These are phyloP conservation scores for Caenorhabditis sp. DNA, from an alignment of 2,888 invertebrate genomes.

Conservation along the genomic window DNA sequence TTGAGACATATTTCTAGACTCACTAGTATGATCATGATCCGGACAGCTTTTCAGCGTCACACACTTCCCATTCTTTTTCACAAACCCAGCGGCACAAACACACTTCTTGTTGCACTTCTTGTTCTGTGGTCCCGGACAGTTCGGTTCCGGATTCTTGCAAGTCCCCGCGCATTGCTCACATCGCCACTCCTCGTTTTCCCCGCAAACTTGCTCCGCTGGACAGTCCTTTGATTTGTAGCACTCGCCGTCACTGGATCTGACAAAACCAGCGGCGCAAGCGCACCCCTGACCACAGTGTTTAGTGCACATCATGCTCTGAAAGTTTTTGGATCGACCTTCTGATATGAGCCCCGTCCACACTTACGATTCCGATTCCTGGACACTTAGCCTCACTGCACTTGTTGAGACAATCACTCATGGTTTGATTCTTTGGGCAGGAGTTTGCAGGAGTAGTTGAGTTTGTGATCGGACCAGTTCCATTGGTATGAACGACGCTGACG, in stretches of 20 bases:
- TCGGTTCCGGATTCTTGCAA: constrained; percentile 44
- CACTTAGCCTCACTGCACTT: constrained; percentile 46
- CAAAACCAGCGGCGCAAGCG: constrained; percentile 27
- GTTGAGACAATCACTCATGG: constrained; percentile 36
- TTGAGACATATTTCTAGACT: background rate
- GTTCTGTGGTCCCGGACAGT: constrained; percentile 25
- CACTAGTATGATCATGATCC: constrained; percentile 37
- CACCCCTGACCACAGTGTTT: constrained; percentile 52
- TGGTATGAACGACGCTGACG: constrained; percentile 28
- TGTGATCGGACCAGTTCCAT: constrained; percentile 2
- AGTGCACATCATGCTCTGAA: constrained; percentile 50
- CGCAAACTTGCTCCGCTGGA: constrained; percentile 41
- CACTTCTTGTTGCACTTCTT: constrained; percentile 33
- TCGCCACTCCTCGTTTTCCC: constrained; percentile 46
- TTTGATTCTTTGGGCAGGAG: constrained; percentile 32
- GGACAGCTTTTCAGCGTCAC: constrained; percentile 46
- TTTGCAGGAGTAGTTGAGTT: background rate
- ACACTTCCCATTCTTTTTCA: constrained; percentile 52
- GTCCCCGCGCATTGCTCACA: constrained; percentile 50
- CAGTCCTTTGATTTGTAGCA: constrained; percentile 50
- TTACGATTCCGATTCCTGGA: constrained; percentile 32
- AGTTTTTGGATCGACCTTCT: background rate
- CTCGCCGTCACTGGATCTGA: constrained; percentile 48
- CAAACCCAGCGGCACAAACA: constrained; percentile 52
- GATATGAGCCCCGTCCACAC: background rate